Percentiles rank a stretch among this genome's conserved stretches.
These are phyloP conservation scores for Gadus chalcogrammus DNA, from an alignment of 2,113 vertebrate genomes.

Conservation along the genomic window DNA sequence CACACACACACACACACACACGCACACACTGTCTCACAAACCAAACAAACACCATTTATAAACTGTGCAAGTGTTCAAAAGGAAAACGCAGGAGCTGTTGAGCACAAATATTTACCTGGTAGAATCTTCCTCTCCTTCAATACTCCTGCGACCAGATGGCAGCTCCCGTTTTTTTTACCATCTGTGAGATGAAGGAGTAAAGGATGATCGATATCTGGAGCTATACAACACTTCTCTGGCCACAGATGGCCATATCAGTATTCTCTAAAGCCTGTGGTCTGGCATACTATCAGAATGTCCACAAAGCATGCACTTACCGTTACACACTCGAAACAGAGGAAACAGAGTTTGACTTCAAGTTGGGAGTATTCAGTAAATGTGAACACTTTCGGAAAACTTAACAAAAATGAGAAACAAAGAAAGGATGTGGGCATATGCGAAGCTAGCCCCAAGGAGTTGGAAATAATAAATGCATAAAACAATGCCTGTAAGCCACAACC, in stretches of 20 bases:
- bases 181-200: conserved; percentile 60
- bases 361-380: no score
- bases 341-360: no score
- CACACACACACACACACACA: conserved; percentile 2
- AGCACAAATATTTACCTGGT: conserved; percentile 34
- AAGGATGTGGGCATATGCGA: no score
- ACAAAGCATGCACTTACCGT: background rate
- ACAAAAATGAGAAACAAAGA: no score
- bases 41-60: background rate
- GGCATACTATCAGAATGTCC: conserved; percentile 40
- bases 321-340: background rate
- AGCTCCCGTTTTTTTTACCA: conserved; percentile 28
- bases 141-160: conserved; percentile 69
- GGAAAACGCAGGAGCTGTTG: conserved; percentile 30
- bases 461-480: no score
- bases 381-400: no score
- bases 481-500: no score
- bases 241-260: conserved; percentile 68
- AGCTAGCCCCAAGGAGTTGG: no score
- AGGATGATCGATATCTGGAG: conserved; percentile 67
- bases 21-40: background rate
- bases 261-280: conserved; percentile 59
- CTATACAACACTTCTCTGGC: conserved; percentile 49
- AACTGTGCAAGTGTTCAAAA: conserved; percentile 1
- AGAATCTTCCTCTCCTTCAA: conserved; percentile 39